Base-by-base conservation (phyloP, 1,140 invertebrate species). In the Ditylenchus dipsaci region DNA sequence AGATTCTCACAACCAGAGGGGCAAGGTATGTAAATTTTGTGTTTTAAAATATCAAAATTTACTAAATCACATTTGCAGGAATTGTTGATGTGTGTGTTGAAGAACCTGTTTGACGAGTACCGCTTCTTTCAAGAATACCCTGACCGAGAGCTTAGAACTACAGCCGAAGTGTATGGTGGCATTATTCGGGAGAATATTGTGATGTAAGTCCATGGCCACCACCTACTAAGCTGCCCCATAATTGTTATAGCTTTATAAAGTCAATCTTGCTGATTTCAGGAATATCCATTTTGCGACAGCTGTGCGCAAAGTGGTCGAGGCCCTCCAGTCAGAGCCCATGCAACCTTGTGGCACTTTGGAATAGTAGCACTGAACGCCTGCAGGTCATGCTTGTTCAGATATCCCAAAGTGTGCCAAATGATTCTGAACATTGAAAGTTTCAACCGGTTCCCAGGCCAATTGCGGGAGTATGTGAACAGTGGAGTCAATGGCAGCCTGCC, bases 31-130 rank as follows among this genome's bases (percentile, higher is more conserved):
- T 33, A 47, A 64, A 23, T 21, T 27, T 19, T 11, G 69, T 74
- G n/a, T 23, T n/a, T 23, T 1, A 15, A 66, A 17, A n/a, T 60
- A 59, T 23, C 1, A 38, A n/a, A 19, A 19, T n/a, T 26, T 9
- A 19, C n/a, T 30, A 17, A 21, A 8, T 63, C 26, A 13, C 30
- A 13, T 38, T 38, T 38, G 33, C 42, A 76, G 76, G 77, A 90
- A 80, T 92, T 98, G 0, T 97, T 95, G 83, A 89, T 89, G n/a
- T 98, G 95, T 82, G 97, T 98, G 92, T 85, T 99, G 57, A 87
- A 93, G 29, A 98, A 97, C 85, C 86, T 99, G 1, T 97, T 97
- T 84, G 95, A 98, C 85, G 95, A 99, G 83, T 97, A 97, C 83
- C 88, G 90, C 77, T 98, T 97, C 83, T 97, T 98, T 82, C 92